Percentiles rank a stretch among this genome's conserved stretches.
Conservation (phyloP, 2,113 vertebrate species). For the Sebastes schlegelii region DNA sequence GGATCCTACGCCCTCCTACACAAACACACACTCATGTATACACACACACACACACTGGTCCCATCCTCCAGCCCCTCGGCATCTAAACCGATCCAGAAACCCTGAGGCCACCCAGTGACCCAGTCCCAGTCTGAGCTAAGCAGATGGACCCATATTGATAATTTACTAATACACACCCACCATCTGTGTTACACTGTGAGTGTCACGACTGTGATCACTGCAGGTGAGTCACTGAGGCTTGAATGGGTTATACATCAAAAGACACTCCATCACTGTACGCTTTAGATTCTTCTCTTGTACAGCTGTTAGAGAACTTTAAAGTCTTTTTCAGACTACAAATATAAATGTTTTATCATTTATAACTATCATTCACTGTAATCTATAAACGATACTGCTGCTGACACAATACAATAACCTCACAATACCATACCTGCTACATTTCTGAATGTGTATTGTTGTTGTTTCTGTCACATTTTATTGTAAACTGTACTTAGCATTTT, state of each 20-base stretch:
- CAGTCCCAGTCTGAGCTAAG: conserved; percentile 38
- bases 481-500: background rate
- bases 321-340: background rate
- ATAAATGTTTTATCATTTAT: background rate
- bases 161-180: conserved; percentile 64
- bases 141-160: conserved; percentile 76
- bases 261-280: background rate
- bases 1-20: conserved; percentile 6
- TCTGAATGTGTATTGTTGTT: background rate
- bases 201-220: conserved; percentile 26
- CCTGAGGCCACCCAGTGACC: conserved; percentile 61
- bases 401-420: background rate
- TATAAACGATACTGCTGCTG: background rate
- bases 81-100: conserved; percentile 36
- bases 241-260: conserved; percentile 19
- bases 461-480: background rate
- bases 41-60: background rate
- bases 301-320: background rate
- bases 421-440: background rate
- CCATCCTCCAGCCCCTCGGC: conserved; percentile 10
- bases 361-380: background rate
- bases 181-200: conserved; percentile 52
- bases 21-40: background rate
- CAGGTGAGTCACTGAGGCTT: conserved; percentile 49
- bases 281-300: conserved; percentile 3